A percentile compares a stretch with the other conserved stretches of the same genome.
phyloP scores from a whole-genome alignment of 2,797 vertebrate genomes.

The Pipistrellus kuhlii region DNA sequence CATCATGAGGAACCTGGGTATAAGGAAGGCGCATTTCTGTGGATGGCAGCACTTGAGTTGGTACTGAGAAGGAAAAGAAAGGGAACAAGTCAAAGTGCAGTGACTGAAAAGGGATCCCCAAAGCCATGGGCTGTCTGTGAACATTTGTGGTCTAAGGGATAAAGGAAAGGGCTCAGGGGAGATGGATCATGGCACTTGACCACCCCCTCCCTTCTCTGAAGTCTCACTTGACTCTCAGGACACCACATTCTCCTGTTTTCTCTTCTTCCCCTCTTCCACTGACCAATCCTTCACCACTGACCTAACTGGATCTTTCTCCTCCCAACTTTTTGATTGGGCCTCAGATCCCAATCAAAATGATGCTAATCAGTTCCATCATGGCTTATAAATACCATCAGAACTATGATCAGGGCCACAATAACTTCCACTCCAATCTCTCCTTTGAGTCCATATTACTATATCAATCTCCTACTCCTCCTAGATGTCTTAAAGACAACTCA shows the following conservation, averaged over 20 bases:
- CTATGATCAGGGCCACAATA: neutral
- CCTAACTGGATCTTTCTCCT: neutral
- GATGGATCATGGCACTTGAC: accelerated
- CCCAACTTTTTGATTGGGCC: too few species aligned
- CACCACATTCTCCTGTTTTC: neutral
- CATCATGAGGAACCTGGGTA: neutral
- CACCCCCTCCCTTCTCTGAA: neutral
- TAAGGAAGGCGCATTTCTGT: neutral
- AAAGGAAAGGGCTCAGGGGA: neutral
- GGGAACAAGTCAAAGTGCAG: neutral
- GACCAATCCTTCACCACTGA: neutral
- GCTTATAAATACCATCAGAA: neutral
- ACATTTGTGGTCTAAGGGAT: neutral
- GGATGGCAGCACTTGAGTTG: neutral
- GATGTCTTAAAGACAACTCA: neutral
- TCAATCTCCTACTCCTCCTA: neutral
- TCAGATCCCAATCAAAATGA: neutral
- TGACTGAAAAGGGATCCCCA: neutral
- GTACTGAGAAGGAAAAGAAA: neutral
- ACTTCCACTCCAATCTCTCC: neutral
- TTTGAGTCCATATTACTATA: neutral
- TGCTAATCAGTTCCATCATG: neutral
- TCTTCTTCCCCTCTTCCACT: neutral
- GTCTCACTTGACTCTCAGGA: neutral
- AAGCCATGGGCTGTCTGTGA: neutral